Conservation (phyloP, 2,113 vertebrate genomes). For the Syngnathus floridae region DNA sequence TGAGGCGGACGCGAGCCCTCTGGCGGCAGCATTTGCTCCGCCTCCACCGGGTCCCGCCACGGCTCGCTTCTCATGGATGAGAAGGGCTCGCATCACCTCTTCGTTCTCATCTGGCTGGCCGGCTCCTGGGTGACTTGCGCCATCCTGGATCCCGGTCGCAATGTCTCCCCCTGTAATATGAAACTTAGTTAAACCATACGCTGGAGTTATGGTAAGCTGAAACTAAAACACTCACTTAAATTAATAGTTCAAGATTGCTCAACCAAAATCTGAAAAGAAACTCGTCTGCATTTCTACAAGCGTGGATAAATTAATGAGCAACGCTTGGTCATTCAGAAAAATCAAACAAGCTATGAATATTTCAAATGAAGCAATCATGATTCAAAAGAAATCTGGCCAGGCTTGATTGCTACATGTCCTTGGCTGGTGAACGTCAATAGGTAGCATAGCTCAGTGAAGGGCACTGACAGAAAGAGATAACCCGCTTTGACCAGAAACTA, state of each 20-base stretch:
- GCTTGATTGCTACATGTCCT: conserved; percentile 34
- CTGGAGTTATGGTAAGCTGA: not conserved
- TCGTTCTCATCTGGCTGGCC: conserved; percentile 81
- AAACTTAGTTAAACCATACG: not conserved
- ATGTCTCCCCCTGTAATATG: conserved; percentile 58
- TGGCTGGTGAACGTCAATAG: conserved; percentile 18
- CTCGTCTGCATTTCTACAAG: conserved; percentile 32
- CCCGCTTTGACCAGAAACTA: conserved; percentile 8
- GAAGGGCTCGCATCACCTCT: conserved; percentile 94
- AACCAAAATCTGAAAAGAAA: conserved; percentile 4
- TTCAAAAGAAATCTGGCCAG: conserved; percentile 13
- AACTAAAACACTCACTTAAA: not conserved
- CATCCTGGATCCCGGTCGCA: conserved; percentile 60
- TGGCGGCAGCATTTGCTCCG: conserved; percentile 26
- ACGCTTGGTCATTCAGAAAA: conserved; percentile 1
- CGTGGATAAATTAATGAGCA: conserved; percentile 29
- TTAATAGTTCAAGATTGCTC: not conserved
- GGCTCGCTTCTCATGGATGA: conserved; percentile 92
- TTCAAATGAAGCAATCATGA: conserved; percentile 43
- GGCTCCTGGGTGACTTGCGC: conserved; percentile 63
- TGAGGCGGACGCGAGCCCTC: conserved; percentile 48
- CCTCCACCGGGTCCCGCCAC: conserved; percentile 50
- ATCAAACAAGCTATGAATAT: conserved; percentile 49
- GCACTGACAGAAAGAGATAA: conserved; percentile 10
- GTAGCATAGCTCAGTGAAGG: conserved; percentile 1